Percentiles rank a stretch among this genome's conserved stretches.
phyloP scores from a whole-genome alignment of 2,113 vertebrate species.

The Phaetusa simplex region DNA sequence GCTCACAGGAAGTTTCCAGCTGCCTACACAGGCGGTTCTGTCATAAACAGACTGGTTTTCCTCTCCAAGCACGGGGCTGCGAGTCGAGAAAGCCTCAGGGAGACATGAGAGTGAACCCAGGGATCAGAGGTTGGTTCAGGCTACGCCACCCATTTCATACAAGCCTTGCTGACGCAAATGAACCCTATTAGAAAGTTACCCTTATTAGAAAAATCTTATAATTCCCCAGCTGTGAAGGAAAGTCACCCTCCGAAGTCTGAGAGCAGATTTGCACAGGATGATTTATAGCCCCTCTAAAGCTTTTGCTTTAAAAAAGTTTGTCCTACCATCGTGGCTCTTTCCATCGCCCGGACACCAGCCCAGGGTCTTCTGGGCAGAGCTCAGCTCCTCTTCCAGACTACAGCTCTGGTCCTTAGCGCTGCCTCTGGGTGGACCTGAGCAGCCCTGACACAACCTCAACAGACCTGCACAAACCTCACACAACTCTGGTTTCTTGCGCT shows the following conservation, averaged over 20 bases:
- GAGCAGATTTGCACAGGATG: background rate
- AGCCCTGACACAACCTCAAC: background rate
- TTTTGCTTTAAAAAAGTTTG: background rate
- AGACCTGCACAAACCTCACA: background rate
- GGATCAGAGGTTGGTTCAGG: background rate
- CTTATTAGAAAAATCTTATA: background rate
- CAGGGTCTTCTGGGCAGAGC: background rate
- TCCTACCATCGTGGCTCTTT: background rate
- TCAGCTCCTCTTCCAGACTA: background rate
- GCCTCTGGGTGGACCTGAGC: background rate
- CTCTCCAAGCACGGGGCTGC: background rate
- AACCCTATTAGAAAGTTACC: background rate
- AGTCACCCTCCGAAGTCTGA: background rate
- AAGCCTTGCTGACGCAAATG: background rate
- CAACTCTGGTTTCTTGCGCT: rapidly evolving
- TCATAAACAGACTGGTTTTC: background rate
- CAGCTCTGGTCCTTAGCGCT: background rate
- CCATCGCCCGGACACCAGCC: background rate
- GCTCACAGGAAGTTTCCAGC: conserved; percentile 27
- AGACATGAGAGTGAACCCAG: background rate
- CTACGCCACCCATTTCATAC: background rate
- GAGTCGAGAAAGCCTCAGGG: background rate
- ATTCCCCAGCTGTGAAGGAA: background rate
- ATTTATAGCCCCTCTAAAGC: background rate
- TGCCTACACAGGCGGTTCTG: background rate